Base-by-base conservation (phyloP, 1,140 invertebrate species). In the Melanaphis sacchari region DNA sequence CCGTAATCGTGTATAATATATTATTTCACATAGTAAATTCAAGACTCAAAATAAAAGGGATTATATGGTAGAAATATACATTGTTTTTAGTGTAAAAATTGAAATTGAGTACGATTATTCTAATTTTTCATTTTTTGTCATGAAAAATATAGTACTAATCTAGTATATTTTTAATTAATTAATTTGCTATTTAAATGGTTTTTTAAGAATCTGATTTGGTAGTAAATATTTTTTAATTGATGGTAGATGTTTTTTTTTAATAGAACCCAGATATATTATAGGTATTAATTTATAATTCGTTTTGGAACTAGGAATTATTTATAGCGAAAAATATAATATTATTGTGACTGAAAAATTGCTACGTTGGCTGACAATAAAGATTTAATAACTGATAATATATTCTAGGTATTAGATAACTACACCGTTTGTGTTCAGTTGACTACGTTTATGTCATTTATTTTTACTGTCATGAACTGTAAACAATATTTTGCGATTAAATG, bases 391-490 rank as follows among this genome's bases (percentile, higher is more conserved):
- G 24, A 46, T 88, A 88, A 36, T 2, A 31, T 9, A 85, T 15
- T 31, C 26, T 41, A 15, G 3, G 24, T 36, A n/a, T 21, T 18
- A 49, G 46, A 2, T 36, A 21, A 41, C 24, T 41, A 41, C 46
- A 87, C 9, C 24, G 31, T 38, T 89, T 52, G 87, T 49, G 88
- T 90, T 90, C 49, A 15, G 88, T 49, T 90, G 88, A 90, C 88
- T 49, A 90, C 88, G 88, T 90, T 40, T 26, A 36, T 36, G 15
- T 90, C 88, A 49, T 90, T 90, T 40, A 54, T 90, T 90, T 90
- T 90, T 54, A 90, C 88, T 36, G 88, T 90, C 54, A 31, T n/a
- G 43, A n/a, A 43, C 31, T 88, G 85, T 49, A 9, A 2, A 88
- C n/a, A 88, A 43, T 38, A 66, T 66, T 66, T 66, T 66, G 59